A percentile compares a stretch with the other conserved stretches of the same genome.
Conservation (phyloP, 1,140 invertebrate species). For the Oncopeltus fasciatus region DNA sequence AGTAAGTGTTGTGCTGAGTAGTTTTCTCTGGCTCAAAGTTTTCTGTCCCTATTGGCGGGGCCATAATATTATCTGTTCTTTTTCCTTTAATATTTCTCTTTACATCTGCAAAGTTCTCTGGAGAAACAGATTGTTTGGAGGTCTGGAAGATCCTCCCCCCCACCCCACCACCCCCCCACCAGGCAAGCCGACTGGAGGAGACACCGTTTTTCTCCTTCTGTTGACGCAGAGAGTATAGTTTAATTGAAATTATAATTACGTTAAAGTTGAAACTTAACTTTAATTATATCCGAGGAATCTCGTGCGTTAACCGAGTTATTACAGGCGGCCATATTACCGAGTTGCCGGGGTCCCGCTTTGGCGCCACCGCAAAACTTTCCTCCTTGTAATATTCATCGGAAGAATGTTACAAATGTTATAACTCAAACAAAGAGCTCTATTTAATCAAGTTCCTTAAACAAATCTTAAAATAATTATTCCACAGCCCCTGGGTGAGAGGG, state of each 20-base stretch:
- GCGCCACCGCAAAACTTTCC: not conserved
- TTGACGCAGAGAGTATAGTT: constrained; percentile 17
- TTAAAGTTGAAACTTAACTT: constrained; percentile 19
- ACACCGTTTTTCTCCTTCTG: constrained; percentile 15
- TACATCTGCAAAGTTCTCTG: too few relatives aligned
- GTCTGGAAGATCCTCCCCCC: too few relatives aligned
- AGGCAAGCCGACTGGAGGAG: not conserved
- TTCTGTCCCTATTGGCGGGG: too few relatives aligned
- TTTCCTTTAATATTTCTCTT: too few relatives aligned
- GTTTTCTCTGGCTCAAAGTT: too few relatives aligned
- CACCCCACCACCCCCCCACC: too few relatives aligned
- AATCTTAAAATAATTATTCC: constrained; percentile 2
- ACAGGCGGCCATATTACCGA: not conserved
- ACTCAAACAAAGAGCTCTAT: constrained; percentile 6
- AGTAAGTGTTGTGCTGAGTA: too few relatives aligned
- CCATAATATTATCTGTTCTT: too few relatives aligned
- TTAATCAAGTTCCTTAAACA: constrained; percentile 8
- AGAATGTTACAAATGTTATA: constrained; percentile 10
- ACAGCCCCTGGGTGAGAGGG: not conserved
- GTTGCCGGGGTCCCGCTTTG: not conserved
- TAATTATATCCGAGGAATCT: constrained; percentile 13
- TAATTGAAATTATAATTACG: constrained; percentile 20
- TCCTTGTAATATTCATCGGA: constrained; percentile 7
- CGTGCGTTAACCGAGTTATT: constrained; percentile 16
- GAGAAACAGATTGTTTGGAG: too few relatives aligned